These are phyloP conservation scores for Chrysemys picta DNA, from an alignment of 2,113 vertebrate species.

Conservation along the genomic window DNA sequence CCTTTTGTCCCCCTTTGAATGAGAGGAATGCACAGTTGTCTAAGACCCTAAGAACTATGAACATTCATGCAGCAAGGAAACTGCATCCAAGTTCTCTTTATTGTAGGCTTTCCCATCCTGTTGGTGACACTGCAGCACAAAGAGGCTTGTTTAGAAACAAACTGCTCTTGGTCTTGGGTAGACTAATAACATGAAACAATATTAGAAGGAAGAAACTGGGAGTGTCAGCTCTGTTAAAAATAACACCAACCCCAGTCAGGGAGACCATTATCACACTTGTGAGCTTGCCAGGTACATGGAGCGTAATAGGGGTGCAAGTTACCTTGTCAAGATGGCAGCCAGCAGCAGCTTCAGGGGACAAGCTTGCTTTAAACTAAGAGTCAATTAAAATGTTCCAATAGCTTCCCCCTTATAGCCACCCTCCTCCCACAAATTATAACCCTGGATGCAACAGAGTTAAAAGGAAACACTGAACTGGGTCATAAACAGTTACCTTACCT, in stretches of 20 bases:
- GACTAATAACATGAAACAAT: background rate
- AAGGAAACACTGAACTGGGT: constrained; percentile 45
- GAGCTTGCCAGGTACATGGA: background rate
- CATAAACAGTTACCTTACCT: background rate
- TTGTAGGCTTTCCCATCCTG: background rate
- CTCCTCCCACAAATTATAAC: constrained; percentile 29
- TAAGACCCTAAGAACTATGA: background rate
- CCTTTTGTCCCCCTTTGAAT: background rate
- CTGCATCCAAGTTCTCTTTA: background rate
- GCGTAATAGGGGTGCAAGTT: background rate
- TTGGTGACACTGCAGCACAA: background rate
- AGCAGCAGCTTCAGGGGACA: background rate
- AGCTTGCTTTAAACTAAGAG: constrained; percentile 1
- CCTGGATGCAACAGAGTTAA: constrained; percentile 42
- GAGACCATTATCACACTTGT: background rate
- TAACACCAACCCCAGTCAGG: background rate
- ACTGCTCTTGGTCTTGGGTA: background rate
- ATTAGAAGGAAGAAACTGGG: fast-evolving
- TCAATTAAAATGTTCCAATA: background rate
- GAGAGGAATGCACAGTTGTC: background rate
- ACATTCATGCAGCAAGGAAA: fast-evolving
- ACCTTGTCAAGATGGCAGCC: background rate
- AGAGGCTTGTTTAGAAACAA: background rate
- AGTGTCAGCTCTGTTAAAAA: background rate
- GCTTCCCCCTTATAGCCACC: background rate